A percentile compares a stretch with the other conserved stretches of the same genome.
These are phyloP conservation scores for Ctenopoma multispine DNA, from an alignment of 2,797 vertebrate species.

Conservation along the genomic window DNA sequence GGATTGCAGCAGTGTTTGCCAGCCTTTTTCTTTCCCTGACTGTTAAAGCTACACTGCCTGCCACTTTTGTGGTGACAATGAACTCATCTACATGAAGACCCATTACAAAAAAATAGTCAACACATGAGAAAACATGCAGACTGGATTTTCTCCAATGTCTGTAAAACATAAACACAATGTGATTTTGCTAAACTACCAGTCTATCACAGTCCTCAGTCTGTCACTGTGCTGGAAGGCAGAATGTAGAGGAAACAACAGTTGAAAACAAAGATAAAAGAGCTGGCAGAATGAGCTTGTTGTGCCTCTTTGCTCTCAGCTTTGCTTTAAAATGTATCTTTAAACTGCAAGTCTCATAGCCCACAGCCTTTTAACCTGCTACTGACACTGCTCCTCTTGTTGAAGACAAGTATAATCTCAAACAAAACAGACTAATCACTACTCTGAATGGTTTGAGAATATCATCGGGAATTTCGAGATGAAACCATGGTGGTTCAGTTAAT, in stretches of 20 bases:
- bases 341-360: slow-evolving; percentile 48
- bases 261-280: slow-evolving; percentile 57
- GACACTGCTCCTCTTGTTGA: slow-evolving; percentile 37
- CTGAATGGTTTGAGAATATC: slow-evolving; percentile 49
- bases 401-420: slow-evolving; percentile 62
- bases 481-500: slow-evolving; percentile 57
- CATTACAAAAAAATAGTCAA: slow-evolving; percentile 44
- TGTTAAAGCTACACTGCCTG: slow-evolving; percentile 36
- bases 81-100: slow-evolving; percentile 58
- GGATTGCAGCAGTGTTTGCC: slow-evolving; percentile 32
- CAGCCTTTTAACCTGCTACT: slow-evolving; percentile 50
- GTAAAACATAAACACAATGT: slow-evolving; percentile 45
- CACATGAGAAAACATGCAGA: slow-evolving; percentile 39
- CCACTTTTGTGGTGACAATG: slow-evolving; percentile 44
- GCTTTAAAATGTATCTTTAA: slow-evolving; percentile 59
- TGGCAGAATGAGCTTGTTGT: slow-evolving; percentile 48
- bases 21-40: slow-evolving; percentile 24
- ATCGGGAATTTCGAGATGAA: slow-evolving; percentile 56
- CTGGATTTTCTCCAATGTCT: slow-evolving; percentile 46
- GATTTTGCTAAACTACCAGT: slow-evolving; percentile 48
- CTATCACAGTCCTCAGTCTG: slow-evolving; percentile 51
- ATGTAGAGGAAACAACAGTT: slow-evolving; percentile 30
- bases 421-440: slow-evolving; percentile 51
- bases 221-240: slow-evolving; percentile 45
- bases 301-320: slow-evolving; percentile 50